Conservation (phyloP, 2,113 vertebrate genomes). For the Sinocyclocheilus anshuiensis region DNA sequence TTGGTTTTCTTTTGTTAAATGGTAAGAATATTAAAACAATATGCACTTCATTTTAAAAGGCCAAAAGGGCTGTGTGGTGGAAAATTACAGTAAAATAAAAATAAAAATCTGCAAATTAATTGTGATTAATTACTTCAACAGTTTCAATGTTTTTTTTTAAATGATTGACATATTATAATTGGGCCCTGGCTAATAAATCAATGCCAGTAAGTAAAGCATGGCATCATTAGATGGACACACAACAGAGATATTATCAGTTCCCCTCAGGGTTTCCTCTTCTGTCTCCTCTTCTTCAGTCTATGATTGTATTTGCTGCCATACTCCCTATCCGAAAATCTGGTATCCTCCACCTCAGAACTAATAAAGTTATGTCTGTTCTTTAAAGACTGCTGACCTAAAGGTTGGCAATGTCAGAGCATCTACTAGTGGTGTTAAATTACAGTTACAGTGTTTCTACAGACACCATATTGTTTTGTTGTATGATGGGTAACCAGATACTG, state of each 20-base stretch:
- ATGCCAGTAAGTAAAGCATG: background rate
- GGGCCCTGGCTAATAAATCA: background rate
- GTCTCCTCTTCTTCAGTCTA: constrained; percentile 9
- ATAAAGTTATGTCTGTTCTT: constrained; percentile 12
- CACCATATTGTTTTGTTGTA: background rate
- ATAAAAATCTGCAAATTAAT: background rate
- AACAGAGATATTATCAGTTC: constrained; percentile 5
- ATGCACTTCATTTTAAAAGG: background rate
- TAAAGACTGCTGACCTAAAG: constrained; percentile 26
- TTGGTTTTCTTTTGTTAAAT: background rate
- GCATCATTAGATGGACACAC: background rate
- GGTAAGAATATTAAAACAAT: background rate
- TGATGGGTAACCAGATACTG: background rate
- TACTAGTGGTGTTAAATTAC: background rate
- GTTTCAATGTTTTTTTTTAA: background rate
- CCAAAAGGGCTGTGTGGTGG: background rate
- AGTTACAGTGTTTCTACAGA: background rate
- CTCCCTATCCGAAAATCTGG: constrained; percentile 1
- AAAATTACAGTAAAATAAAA: background rate
- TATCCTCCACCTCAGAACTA: constrained; percentile 8
- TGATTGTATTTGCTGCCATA: constrained; percentile 41
- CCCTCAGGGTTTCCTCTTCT: constrained; percentile 15
- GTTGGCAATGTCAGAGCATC: constrained; percentile 4
- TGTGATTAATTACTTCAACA: background rate
- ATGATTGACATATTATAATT: background rate